Conservation (phyloP, 2,113 vertebrate genomes). For the Zosterops borbonicus region DNA sequence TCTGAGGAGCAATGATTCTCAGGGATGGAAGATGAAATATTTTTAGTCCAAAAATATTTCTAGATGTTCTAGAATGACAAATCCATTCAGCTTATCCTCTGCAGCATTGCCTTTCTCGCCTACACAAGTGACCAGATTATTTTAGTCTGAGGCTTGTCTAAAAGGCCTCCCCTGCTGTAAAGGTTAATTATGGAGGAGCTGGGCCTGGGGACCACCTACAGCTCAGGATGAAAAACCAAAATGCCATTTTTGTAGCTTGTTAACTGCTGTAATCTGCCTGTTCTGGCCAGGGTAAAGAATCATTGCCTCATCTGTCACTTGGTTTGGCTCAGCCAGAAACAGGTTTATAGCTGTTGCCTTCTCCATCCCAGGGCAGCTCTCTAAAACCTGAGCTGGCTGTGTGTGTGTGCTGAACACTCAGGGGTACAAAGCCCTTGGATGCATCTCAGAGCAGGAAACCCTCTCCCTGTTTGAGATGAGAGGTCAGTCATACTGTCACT, state of each 20-base stretch:
- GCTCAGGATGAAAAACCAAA: background rate
- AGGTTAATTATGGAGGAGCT: background rate
- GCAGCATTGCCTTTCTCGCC: background rate
- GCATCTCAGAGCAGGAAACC: background rate
- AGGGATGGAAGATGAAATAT: background rate
- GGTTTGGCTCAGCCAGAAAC: background rate
- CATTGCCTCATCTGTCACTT: background rate
- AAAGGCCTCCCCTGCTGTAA: background rate
- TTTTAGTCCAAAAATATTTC: background rate
- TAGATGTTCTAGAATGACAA: background rate
- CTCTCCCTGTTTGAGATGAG: background rate
- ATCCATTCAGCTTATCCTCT: background rate
- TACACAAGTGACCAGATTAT: background rate
- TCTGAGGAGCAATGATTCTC: background rate
- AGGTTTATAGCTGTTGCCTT: background rate
- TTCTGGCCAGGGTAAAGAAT: background rate
- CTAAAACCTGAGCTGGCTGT: background rate
- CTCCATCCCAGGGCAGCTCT: background rate
- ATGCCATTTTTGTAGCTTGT: background rate
- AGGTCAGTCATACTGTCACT: fast-evolving
- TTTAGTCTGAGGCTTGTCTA: background rate
- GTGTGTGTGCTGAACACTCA: background rate
- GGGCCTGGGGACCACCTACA: background rate
- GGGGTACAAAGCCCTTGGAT: fast-evolving
- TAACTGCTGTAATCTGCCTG: background rate